Conservation (phyloP, 2,888 invertebrate species). For the Sycophila texana region DNA sequence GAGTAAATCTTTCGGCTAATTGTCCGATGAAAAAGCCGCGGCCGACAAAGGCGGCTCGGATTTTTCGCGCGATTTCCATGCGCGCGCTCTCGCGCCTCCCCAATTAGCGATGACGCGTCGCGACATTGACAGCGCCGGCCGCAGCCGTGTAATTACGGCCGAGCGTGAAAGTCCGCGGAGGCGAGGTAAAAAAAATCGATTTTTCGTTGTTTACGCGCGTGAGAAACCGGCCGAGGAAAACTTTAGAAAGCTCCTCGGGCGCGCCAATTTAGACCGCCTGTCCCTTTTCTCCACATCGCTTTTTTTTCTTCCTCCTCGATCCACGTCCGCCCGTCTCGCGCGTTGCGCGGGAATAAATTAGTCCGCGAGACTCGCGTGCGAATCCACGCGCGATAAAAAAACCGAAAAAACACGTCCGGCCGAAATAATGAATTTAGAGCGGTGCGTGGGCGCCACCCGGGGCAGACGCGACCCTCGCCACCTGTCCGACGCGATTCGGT, state of each 20-base stretch:
- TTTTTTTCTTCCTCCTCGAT: too few species aligned
- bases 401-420: neutral
- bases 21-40: constrained; percentile 69
- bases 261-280: too few species aligned
- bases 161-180: constrained; percentile 35
- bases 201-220: constrained; percentile 47
- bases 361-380: neutral
- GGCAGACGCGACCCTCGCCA: constrained; percentile 23
- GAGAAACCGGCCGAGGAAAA: constrained; percentile 36
- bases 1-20: constrained; percentile 73
- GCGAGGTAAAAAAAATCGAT: constrained; percentile 34
- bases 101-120: constrained; percentile 48
- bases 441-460: constrained; percentile 29
- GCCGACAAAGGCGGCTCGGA: constrained; percentile 67
- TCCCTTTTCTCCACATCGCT: too few species aligned
- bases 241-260: constrained; percentile 36
- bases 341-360: neutral
- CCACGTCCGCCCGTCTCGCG: neutral
- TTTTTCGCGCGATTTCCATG: constrained; percentile 9
- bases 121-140: constrained; percentile 32
- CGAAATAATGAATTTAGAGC: neutral
- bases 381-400: neutral
- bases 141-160: constrained; percentile 17
- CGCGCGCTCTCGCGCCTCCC: constrained; percentile 19
- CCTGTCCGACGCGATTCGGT: constrained; percentile 43